phyloP scores from a whole-genome alignment of 2,888 invertebrate genomes.

The Exocentrus adspersus region DNA sequence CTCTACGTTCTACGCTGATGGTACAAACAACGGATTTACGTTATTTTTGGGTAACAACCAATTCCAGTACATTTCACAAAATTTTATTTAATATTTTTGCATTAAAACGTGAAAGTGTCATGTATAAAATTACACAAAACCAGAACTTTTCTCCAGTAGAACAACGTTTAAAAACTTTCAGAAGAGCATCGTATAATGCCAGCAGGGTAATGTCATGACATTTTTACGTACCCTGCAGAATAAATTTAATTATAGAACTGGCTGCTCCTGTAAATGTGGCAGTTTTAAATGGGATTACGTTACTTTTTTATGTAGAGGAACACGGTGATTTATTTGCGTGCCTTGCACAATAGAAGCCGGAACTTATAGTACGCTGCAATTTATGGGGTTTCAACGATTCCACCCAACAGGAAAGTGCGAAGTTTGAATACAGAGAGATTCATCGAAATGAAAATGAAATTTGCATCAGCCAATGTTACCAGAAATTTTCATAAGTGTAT shows the following conservation, averaged over 20 bases:
- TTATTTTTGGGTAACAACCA: not conserved
- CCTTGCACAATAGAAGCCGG: slow-evolving; percentile 19
- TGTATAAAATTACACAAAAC: too few species aligned
- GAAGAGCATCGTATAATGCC: slow-evolving; percentile 40
- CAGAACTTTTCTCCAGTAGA: too few species aligned
- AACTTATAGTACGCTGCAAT: slow-evolving; percentile 26
- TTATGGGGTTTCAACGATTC: slow-evolving; percentile 18
- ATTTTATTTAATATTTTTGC: too few species aligned
- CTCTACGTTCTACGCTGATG: not conserved
- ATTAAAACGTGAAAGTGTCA: too few species aligned
- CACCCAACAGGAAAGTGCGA: slow-evolving; percentile 9
- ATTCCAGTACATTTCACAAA: not conserved
- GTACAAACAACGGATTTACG: not conserved
- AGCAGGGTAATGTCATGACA: slow-evolving; percentile 52
- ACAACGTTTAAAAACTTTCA: not conserved
- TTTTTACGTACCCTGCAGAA: slow-evolving; percentile 49
- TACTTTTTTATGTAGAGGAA: slow-evolving; percentile 32
- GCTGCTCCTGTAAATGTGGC: slow-evolving; percentile 45
- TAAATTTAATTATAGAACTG: slow-evolving; percentile 50
- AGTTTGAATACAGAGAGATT: too few species aligned
- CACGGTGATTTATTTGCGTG: slow-evolving; percentile 30
- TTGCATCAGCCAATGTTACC: too few species aligned
- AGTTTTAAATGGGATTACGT: slow-evolving; percentile 44
- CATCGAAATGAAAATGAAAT: too few species aligned
- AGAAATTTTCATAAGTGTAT: too few species aligned